A percentile compares a stretch with the other conserved stretches of the same genome.
Evolutionary conservation across 2,797 vertebrate genomes (phyloP).

Genomic region (Oophaga sylvatica): DNA sequence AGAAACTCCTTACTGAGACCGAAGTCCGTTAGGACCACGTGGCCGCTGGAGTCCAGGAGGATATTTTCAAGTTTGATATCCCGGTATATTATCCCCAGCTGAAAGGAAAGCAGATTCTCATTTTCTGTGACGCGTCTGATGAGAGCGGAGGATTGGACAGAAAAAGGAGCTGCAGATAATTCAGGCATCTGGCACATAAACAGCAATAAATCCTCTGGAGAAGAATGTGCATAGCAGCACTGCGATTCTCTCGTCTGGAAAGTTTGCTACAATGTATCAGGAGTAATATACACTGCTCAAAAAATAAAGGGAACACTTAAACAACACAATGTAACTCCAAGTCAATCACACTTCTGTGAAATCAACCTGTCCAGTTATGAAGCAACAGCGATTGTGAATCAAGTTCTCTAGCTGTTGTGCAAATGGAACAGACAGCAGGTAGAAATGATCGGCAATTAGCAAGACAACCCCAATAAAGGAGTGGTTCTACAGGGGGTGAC

Average conservation of each 20-base stretch:
- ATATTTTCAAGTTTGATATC: conserved; percentile 99
- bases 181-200: conserved; percentile 14
- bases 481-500: too few species aligned
- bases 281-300: too few species aligned
- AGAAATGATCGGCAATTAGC: too few species aligned
- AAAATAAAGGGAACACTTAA: too few species aligned
- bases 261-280: background rate
- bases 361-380: too few species aligned
- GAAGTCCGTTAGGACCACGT: conserved; percentile 96
- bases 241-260: background rate
- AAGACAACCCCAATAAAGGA: too few species aligned
- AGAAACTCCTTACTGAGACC: conserved; percentile 98
- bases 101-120: conserved; percentile 63
- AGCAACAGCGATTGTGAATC: too few species aligned
- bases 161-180: background rate
- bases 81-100: conserved; percentile 97
- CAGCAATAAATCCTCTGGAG: conserved; percentile 9
- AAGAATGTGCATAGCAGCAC: background rate
- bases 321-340: too few species aligned
- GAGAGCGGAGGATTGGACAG: background rate
- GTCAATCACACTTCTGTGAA: too few species aligned
- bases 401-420: too few species aligned
- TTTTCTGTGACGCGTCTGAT: background rate
- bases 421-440: too few species aligned
- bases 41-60: conserved; percentile 91